phyloP scores from a whole-genome alignment of 2,888 invertebrate species.

The Coremacera marginata region DNA sequence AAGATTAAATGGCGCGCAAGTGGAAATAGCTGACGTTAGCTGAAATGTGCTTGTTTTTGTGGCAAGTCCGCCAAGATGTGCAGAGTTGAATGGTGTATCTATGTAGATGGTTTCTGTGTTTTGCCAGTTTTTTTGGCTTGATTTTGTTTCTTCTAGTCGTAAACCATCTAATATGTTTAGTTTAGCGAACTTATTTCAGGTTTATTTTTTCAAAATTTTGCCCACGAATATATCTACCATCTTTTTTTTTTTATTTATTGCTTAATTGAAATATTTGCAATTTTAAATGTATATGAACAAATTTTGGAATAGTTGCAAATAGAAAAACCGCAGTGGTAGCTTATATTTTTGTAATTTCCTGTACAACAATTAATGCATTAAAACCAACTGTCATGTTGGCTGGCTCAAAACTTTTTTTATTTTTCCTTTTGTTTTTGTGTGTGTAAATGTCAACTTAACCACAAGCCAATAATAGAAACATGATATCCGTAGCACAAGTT shows the following conservation, averaged over 20 bases:
- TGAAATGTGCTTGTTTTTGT: constrained; percentile 26
- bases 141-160: too few relatives aligned
- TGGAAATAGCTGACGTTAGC: constrained; percentile 32
- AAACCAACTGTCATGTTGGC: background rate
- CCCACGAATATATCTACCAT: too few relatives aligned
- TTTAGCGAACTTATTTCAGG: too few relatives aligned
- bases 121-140: too few relatives aligned
- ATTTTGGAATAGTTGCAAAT: background rate
- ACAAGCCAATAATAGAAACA: background rate
- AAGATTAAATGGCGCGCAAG: constrained; percentile 17
- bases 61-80: background rate
- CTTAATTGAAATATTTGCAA: too few relatives aligned
- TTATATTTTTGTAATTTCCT: background rate
- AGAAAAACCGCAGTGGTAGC: background rate
- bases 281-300: too few relatives aligned
- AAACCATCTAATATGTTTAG: too few relatives aligned
- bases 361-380: background rate
- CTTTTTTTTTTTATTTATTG: too few relatives aligned
- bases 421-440: background rate
- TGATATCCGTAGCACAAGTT: background rate
- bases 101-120: too few relatives aligned
- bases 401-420: constrained; percentile 1
- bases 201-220: too few relatives aligned
- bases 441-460: background rate
- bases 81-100: background rate